Evolutionary conservation across 2,797 vertebrate genomes (phyloP), one percentile per base, ranked within the genome.

Genomic region (Paguma larvata): DNA sequence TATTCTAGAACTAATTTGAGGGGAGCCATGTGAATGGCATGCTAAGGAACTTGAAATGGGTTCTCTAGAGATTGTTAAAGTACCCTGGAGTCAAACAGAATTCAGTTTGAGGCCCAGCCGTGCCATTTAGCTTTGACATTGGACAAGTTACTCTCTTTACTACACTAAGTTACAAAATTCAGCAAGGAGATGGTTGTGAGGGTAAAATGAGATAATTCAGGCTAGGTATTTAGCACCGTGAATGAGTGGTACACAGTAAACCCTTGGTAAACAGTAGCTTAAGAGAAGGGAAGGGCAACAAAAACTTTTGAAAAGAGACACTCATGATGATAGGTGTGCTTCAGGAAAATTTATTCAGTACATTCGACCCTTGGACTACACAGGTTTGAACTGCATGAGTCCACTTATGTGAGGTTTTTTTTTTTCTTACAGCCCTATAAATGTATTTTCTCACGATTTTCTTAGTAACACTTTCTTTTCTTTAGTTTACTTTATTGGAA

Each of bases 121-220:
- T 93, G n/a, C 72, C 72, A 32, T 91, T 87, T 91, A 78, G 38
- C 41, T 65, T 89, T 73, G 48, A 67, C 80, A 85, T 68, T 92
- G 59, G n/a, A 21, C 63, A 87, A 34, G 65, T 90, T 77, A 70
- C 34, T 89, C 23, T 75, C 14, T 80, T 97, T 97, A 83, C 41
- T 85, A 86, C 89, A 25, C 19, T 56, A 93, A 87, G 62, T 44
- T 65, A 97, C 59, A 82, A 48, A 94, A 92, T 72, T 92, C 27
- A 90, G 82, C 9, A 6, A 62, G 41, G 63, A 95, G 65, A 56
- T 70, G 73, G 32, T 84, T 84, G 48, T 85, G n/a, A 92, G 32
- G 41, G 13, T 95, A 92, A 92, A 79, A 94, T 96, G 70, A 96
- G 85, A 67, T 87, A 75, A 90, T 92, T 16, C 72, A 95, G 48